Base-by-base conservation (phyloP, 2,888 invertebrate species). In the Allolobophora icterica region DNA sequence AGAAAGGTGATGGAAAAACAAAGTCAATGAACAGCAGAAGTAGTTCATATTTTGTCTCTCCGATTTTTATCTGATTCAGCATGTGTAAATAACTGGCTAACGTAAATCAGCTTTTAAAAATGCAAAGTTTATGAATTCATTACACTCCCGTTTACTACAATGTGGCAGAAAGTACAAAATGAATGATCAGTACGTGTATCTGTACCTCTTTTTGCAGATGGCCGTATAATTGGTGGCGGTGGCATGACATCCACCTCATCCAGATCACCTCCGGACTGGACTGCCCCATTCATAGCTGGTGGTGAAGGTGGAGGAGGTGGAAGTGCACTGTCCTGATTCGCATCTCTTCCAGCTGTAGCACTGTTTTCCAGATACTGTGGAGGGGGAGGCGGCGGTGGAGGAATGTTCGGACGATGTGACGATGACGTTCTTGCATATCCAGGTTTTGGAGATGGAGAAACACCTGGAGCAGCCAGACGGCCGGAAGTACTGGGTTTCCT, bases 281-380 rank as follows among this genome's bases (percentile, higher is more conserved):
- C 35, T 87, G 13, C 11, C 19, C 87, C 87, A 87, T 87, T 87
- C 87, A 87, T 0, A 30, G 52, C 6, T 89, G 52, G 42, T 35
- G 84, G 35, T 38, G 40, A 38, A n/a, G 40, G 84, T 15, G 90
- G 90, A 38, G 90, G 90, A 90, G 90, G 83, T 6, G 90, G 90
- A 71, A 90, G 84, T 13, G 19, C 24, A n/a, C 42, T 42, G 33
- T 90, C 84, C 15, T 24, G 34, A 34, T 24, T 6, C 6, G 34
- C 15, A 6, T 17, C 87, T 35, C 87, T 38, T 24, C 87, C 38
- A 33, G 5, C 6, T 21, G 35, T 15, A 8, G 87, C 87, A 17
- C 87, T 87, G 87, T 34, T 24, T 21, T 87, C 87, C 34, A 87
- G 15, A n/a, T n/a, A n/a, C 13, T 4, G 34, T 1, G 87, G 87